Evolutionary conservation across 1,140 invertebrate species (phyloP).

Genomic region (Berghia stephanieae): DNA sequence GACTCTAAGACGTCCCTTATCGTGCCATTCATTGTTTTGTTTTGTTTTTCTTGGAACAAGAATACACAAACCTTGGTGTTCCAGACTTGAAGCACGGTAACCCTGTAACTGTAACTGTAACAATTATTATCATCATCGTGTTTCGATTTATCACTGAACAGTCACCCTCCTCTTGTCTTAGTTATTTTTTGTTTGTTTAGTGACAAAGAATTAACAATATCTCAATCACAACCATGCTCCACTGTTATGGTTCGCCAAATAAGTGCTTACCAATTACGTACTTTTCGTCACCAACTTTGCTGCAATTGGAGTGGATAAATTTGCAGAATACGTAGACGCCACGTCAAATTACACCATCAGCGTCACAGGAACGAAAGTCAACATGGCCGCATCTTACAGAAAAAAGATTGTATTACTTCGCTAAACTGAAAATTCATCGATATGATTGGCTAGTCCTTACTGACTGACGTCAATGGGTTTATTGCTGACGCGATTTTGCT

Average conservation of each 20-base stretch:
- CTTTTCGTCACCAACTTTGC: constrained; percentile 92
- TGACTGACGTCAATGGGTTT: constrained; percentile 29
- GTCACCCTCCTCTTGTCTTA: no score
- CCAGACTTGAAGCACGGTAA: no score
- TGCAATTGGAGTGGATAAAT: constrained; percentile 89
- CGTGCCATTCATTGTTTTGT: no score
- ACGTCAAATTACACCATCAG: constrained; percentile 91
- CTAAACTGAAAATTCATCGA: neutral
- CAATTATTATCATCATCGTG: no score
- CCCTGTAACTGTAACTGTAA: no score
- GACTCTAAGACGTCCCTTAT: no score
- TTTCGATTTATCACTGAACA: no score
- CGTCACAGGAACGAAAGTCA: constrained; percentile 77
- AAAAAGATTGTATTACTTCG: constrained; percentile 24
- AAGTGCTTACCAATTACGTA: constrained; percentile 90
- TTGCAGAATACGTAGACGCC: constrained; percentile 89
- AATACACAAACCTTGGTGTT: no score
- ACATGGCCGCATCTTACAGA: constrained; percentile 45
- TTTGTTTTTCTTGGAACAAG: no score
- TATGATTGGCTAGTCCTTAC: constrained; percentile 15
- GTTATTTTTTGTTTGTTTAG: no score
- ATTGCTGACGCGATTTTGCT: constrained; percentile 26
- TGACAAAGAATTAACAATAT: no score
- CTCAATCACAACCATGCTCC: constrained; percentile 45
- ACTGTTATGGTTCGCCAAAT: constrained; percentile 64